Conservation (phyloP, 2,888 invertebrate genomes). For the Temnothorax unifasciatus region DNA sequence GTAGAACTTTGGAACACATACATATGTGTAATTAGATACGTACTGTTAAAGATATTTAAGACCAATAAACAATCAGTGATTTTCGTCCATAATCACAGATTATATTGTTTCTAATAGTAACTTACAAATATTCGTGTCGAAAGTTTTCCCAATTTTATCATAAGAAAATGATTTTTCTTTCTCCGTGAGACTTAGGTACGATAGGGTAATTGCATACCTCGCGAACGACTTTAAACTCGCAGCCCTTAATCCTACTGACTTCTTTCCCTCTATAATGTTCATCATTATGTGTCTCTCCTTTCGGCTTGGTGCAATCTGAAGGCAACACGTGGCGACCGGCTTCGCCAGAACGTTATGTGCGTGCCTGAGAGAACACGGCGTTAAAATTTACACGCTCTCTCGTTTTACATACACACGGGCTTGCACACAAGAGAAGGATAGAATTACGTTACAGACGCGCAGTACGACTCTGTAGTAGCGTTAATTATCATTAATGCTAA, state of each 20-base stretch:
- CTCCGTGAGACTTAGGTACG: neutral
- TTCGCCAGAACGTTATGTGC: constrained; percentile 48
- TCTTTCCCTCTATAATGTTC: constrained; percentile 11
- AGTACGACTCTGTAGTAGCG: neutral
- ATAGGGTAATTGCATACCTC: neutral
- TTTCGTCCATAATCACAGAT: neutral
- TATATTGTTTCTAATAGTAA: neutral
- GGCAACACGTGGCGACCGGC: constrained; percentile 62
- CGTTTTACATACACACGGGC: constrained; percentile 14
- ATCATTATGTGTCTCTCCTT: constrained; percentile 24
- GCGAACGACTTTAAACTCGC: neutral
- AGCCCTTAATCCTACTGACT: constrained; percentile 13
- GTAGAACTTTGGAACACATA: neutral
- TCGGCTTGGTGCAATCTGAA: constrained; percentile 26
- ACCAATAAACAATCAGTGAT: neutral
- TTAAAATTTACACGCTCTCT: constrained; percentile 44
- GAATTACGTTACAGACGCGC: constrained; percentile 42
- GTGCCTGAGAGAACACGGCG: constrained; percentile 25
- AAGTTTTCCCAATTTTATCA: neutral
- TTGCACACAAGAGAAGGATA: constrained; percentile 52
- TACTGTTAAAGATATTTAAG: neutral
- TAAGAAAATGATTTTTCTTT: neutral
- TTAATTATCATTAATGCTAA: constrained; percentile 29
- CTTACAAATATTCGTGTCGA: neutral
- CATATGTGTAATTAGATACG: neutral